Base-by-base conservation (phyloP, 2,888 invertebrate species). In the Leucophenga montana region DNA sequence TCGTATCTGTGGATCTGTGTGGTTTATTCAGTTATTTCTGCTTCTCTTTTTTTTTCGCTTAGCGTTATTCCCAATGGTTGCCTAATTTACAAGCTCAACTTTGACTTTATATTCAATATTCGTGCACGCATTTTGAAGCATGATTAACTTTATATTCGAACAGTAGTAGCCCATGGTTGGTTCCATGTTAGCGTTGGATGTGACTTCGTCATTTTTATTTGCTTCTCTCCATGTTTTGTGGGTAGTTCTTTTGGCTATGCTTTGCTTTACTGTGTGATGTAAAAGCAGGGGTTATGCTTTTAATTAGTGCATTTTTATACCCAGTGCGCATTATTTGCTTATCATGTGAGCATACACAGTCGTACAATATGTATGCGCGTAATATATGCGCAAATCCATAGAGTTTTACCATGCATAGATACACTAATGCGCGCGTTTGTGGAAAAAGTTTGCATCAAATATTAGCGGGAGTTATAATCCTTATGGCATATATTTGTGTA, bases 91-190 rank as follows among this genome's bases (percentile, higher is more conserved):
- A 61, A 67, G 39, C 61, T 31, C 33, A 67, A 64, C 22, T 50
- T 48, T 57, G 59, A 59, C 53, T 61, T 68, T 46, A 39, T 66
- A 70, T 71, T 68, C 65, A 64, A 71, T 68, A 59, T 68, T 44
- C 53, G 27, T 33, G 59, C 53, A 44, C 59, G 65, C 70, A 69
- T 71, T 75, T 83, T 75, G 75, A 75, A 78, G 72, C 73, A 76
- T 77, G 76, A 78, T 79, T 81, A 78, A 78, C 76, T 83, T 78
- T 74, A 67, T 72, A 77, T 59, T 59, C 56, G 56, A 56, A 56
- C 20, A 27, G 20, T 20, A 14, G 20, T n/a, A 14, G 31, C 31
- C 13, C 53, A 20, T 14, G 61, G 33, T 11, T 48, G 2, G 50
- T 18, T n/a, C n/a, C n/a, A n/a, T n/a, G n/a, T n/a, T n/a, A n/a